Evolutionary conservation across 1,140 invertebrate species (phyloP).

Genomic region (Microplitis demolitor): DNA sequence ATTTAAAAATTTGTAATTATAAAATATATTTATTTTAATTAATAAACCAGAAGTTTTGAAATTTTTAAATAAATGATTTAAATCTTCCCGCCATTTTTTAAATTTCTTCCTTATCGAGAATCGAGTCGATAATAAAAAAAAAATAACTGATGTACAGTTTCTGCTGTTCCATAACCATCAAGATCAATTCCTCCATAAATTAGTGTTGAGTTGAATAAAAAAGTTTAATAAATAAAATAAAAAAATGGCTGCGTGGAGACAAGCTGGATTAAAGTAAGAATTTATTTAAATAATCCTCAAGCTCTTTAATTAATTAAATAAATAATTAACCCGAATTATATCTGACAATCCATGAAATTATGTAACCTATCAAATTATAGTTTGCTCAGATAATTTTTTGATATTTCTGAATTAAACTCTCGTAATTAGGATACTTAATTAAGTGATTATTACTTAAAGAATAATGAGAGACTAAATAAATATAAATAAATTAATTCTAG

Average conservation of each 20-base stretch:
- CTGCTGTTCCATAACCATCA: not conserved
- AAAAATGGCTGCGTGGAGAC: conserved; percentile 68
- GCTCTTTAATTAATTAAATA: not conserved
- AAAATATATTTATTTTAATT: no score
- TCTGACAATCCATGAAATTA: conserved; percentile 14
- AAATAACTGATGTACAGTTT: no score
- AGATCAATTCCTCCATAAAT: not conserved
- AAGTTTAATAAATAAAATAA: conserved; percentile 31
- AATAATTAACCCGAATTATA: not conserved
- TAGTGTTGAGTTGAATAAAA: not conserved
- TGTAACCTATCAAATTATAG: conserved; percentile 18
- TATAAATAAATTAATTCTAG: conserved; percentile 61
- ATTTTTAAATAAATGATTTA: no score
- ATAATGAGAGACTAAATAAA: no score
- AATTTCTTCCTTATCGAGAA: no score
- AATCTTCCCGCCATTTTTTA: no score
- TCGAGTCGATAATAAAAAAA: no score
- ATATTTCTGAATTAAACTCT: not conserved
- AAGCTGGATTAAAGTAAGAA: conserved; percentile 69
- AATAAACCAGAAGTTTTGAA: no score
- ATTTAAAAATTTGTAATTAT: no score
- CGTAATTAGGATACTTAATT: no score
- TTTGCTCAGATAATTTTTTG: conserved; percentile 6
- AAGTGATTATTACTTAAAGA: no score
- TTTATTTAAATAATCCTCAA: conserved; percentile 17